Evolutionary conservation across 1,140 invertebrate species (phyloP), one percentile per base, ranked within the genome.

Genomic region (Drosophila trapezifrons): DNA sequence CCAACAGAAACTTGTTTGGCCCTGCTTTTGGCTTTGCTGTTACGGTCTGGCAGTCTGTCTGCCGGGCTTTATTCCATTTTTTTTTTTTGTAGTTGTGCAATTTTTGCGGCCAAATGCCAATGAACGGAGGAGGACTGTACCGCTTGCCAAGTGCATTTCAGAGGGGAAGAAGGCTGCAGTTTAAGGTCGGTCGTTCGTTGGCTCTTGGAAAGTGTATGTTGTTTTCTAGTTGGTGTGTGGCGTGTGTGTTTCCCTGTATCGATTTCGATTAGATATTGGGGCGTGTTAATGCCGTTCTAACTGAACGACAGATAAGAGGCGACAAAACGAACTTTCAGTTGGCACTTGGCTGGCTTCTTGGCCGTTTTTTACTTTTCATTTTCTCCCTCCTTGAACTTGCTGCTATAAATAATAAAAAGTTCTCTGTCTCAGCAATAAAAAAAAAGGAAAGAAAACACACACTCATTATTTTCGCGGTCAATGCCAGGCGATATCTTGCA

Each of bases 401-500:
- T 10, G 25, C 58, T 58, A 71, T 58, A 71, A 71, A 69, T 67
- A 69, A 67, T 46, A 67, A 69, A 64, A 35, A 20, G 62, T 69
- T 67, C 37, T 18, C 17, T 10, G 13, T 32, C 27, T 20, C 12
- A 25, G 65, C 42, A 45, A 45, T 65, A 67, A 64, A 63, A 67
- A 60, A 63, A n/a, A 12, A 32, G n/a, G n/a, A n/a, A 32, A 32
- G 10, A 1, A 52, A 52, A 35, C 3, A 32, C 18, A 42, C 49
- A 62, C 15, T 27, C 22, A 46, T 64, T 75, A 46, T 60, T 76
- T 76, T 77, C 66, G 45, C 71, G 82, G 83, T 87, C 83, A 86
- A 69, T 86, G 82, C 63, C 82, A 77, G 63, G 57, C 57, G n/a
- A 55, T 52, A 22, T 86, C n/a, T n/a, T 86, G 75, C 83, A 81